phyloP scores from a whole-genome alignment of 1,140 invertebrate species.

The Pollicipes pollicipes region DNA sequence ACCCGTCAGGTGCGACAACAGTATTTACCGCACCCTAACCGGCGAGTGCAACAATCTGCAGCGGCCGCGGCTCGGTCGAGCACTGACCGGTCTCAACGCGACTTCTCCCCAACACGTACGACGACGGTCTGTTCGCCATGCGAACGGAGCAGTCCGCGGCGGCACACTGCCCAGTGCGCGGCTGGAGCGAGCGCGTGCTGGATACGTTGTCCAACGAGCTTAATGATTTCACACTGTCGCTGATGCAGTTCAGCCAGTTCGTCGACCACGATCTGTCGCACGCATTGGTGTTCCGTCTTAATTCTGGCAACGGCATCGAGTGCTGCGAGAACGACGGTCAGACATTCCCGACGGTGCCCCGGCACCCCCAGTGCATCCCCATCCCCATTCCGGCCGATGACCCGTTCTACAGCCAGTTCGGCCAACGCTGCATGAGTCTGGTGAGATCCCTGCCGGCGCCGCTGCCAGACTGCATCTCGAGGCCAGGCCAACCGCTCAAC shows the following conservation, averaged over 20 bases:
- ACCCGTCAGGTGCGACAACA: neutral
- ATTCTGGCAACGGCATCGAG: slow-evolving; percentile 20
- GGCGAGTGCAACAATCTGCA: slow-evolving; percentile 65
- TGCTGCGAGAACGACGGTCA: slow-evolving; percentile 12
- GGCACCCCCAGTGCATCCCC: slow-evolving; percentile 20
- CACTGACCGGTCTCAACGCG: slow-evolving; percentile 32
- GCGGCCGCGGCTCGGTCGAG: slow-evolving; percentile 44
- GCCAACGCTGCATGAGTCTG: neutral
- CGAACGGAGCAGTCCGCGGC: slow-evolving; percentile 18
- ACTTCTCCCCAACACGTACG: slow-evolving; percentile 43
- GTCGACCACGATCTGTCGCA: slow-evolving; percentile 36
- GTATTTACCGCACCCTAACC: slow-evolving; percentile 45
- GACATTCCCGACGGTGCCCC: neutral
- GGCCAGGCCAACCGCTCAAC: slow-evolving; percentile 42
- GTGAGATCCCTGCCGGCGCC: neutral
- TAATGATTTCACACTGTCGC: slow-evolving; percentile 23
- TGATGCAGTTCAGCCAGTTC: slow-evolving; percentile 41
- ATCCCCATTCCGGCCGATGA: slow-evolving; percentile 21
- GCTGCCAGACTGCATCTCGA: neutral
- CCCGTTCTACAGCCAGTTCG: slow-evolving; percentile 16
- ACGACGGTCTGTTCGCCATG: slow-evolving; percentile 34
- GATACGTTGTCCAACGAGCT: slow-evolving; percentile 27
- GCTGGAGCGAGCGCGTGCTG: slow-evolving; percentile 28
- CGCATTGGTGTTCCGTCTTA: slow-evolving; percentile 28
- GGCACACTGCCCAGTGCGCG: slow-evolving; percentile 31